These are phyloP conservation scores for Podabrus alpinus DNA, from an alignment of 2,888 invertebrate species.

Conservation along the genomic window DNA sequence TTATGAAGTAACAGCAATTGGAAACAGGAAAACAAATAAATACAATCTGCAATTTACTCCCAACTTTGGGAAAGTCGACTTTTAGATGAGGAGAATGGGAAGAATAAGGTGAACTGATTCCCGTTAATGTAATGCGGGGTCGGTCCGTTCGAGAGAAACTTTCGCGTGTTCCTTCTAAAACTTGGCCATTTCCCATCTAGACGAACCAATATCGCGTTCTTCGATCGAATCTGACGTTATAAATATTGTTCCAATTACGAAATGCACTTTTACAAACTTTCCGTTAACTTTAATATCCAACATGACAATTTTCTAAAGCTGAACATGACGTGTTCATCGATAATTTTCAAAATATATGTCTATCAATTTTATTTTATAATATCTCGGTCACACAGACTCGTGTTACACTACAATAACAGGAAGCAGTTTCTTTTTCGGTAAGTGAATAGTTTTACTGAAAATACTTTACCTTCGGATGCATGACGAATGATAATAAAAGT, in stretches of 20 bases:
- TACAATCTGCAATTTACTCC: conserved; percentile 35
- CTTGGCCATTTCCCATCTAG: conserved; percentile 42
- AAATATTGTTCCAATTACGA: conserved; percentile 48
- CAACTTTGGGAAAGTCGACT: conserved; percentile 29
- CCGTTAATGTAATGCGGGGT: conserved; percentile 40
- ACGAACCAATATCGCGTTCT: conserved; percentile 27
- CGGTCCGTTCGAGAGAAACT: conserved; percentile 34
- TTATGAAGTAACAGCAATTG: conserved; percentile 29
- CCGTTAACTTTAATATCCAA: not conserved
- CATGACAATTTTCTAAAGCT: conserved; percentile 1
- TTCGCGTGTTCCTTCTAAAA: conserved; percentile 37
- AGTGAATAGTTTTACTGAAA: conserved; percentile 27
- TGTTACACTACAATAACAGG: conserved; percentile 30
- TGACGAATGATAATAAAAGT: conserved; percentile 29
- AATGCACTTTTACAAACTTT: conserved; percentile 39
- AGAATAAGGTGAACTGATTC: conserved; percentile 45
- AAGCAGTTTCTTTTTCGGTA: conserved; percentile 28
- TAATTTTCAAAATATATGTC: conserved; percentile 20
- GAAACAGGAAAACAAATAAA: conserved; percentile 35
- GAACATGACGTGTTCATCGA: conserved; percentile 30
- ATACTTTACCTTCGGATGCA: conserved; percentile 19
- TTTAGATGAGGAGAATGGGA: conserved; percentile 9
- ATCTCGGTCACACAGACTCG: conserved; percentile 20
- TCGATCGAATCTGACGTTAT: conserved; percentile 39
- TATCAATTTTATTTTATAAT: conserved; percentile 28